These are phyloP conservation scores for Potorous gilbertii DNA, from an alignment of 2,797 vertebrate genomes.

Conservation along the genomic window DNA sequence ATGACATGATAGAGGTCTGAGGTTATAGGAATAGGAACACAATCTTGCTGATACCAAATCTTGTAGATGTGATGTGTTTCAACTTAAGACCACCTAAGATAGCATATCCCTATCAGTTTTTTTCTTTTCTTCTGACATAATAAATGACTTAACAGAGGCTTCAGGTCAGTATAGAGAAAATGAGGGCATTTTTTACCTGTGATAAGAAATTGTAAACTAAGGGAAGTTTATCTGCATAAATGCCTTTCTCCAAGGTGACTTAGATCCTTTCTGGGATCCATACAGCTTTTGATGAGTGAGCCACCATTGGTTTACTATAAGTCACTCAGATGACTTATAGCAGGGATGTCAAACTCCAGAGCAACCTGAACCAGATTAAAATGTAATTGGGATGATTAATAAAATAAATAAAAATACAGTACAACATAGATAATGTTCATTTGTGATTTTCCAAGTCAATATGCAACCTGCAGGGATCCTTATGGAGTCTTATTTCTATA, in stretches of 20 bases:
- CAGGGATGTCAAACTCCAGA: background rate
- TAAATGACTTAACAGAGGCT: background rate
- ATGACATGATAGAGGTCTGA: background rate
- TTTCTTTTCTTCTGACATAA: background rate
- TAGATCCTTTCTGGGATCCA: background rate
- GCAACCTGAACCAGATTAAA: background rate
- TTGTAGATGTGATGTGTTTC: background rate
- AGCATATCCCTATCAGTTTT: background rate
- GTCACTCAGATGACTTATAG: background rate
- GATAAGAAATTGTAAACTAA: slow-evolving; percentile 20
- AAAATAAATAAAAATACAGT: background rate
- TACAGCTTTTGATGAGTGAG: background rate
- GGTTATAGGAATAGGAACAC: background rate
- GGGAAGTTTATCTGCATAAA: background rate
- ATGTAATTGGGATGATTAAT: background rate
- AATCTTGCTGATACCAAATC: background rate
- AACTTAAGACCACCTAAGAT: background rate
- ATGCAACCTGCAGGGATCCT: background rate
- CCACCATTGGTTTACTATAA: background rate
- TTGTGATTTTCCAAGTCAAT: background rate
- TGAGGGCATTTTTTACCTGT: background rate
- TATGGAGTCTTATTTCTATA: background rate
- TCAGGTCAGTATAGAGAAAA: background rate
- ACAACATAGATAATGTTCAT: background rate
- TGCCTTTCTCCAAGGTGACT: background rate